Conservation (phyloP, 2,797 vertebrate genomes). For the Xenops minutus region DNA sequence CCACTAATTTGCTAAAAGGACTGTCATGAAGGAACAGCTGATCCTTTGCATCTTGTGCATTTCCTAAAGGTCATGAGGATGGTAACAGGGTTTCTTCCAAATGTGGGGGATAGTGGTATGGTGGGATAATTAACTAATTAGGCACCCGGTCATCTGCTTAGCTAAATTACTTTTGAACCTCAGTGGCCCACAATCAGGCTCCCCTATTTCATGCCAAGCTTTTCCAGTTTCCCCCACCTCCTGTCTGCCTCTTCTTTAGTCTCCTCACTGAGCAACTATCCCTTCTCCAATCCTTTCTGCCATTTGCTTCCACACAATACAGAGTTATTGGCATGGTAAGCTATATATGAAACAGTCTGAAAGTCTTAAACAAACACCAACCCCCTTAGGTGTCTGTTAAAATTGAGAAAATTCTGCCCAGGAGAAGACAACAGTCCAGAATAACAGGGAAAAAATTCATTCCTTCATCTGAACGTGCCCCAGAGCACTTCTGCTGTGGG, state of each 20-base stretch:
- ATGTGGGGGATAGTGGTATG: not conserved
- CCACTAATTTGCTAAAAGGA: conserved; percentile 71
- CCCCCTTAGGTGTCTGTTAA: conserved; percentile 24
- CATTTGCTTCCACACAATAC: not conserved
- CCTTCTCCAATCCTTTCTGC: not conserved
- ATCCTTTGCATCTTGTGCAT: conserved; percentile 50
- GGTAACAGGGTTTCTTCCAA: conserved; percentile 35
- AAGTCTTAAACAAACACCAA: conserved; percentile 54
- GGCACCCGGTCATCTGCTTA: conserved; percentile 40
- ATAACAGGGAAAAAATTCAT: conserved; percentile 18
- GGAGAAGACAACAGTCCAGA: conserved; percentile 7
- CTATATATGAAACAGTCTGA: conserved; percentile 22
- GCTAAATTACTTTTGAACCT: conserved; percentile 59
- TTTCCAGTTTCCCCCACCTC: not conserved
- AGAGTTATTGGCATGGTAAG: conserved; percentile 5
- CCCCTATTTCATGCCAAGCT: conserved; percentile 25
- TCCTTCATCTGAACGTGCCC: conserved; percentile 2
- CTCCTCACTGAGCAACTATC: not conserved
- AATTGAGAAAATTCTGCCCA: conserved; percentile 32
- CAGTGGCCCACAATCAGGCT: conserved; percentile 20
- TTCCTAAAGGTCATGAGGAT: conserved; percentile 51
- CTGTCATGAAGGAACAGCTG: conserved; percentile 60
- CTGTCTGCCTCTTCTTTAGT: not conserved
- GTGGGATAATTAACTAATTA: conserved; percentile 62
- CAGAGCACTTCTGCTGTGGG: conserved; percentile 43